Base-by-base conservation (phyloP, 2,888 invertebrate genomes). In the Dinocampus coccinellae region DNA sequence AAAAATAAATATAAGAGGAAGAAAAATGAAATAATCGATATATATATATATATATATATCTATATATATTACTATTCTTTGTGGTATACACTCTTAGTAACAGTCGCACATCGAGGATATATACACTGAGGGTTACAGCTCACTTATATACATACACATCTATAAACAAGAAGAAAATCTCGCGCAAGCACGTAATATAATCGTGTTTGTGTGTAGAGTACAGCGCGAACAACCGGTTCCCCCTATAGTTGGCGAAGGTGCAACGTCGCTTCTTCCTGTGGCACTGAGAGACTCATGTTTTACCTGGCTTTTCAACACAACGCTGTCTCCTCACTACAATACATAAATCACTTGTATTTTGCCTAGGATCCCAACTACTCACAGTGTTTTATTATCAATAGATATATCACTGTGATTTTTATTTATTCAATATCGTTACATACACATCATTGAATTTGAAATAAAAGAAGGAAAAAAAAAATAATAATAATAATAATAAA, bases 191-290 rank as follows among this genome's bases (percentile, higher is more conserved):
- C 68, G 53, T 69, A 69, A 60, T 65, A 60, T 61, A 58, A 72
- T 55, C 39, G 58, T 58, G 47, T 58, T 61, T 34, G 66, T 63
- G 72, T 68, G 47, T 24, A 62, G 72, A 57, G 67, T 34, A 68
- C 67, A 67, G 62, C 62, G 72, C 42, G 67, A 68, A 72, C 72
- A 72, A 72, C 72, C 72, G 67, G 72, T 72, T 72, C 57, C 39
- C 63, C 58, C 58, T 67, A 24, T 67, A 66, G 61, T 61, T 52
- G 39, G 29, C 61, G 53, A 70, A 65, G 65, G 52, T 71, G 58
- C 58, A 64, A 71, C 62, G 42, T 66, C 52, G 55, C 29, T 36
- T 66, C 62, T 53, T 65, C 60, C 47, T 60, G 20, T 68, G 29
- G 22, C 57, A 22, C 66, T 66, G 16, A 22, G 42, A 34, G 60